Base-by-base conservation (phyloP, 2,113 vertebrate genomes). In the Speoplatyrhinus poulsoni region DNA sequence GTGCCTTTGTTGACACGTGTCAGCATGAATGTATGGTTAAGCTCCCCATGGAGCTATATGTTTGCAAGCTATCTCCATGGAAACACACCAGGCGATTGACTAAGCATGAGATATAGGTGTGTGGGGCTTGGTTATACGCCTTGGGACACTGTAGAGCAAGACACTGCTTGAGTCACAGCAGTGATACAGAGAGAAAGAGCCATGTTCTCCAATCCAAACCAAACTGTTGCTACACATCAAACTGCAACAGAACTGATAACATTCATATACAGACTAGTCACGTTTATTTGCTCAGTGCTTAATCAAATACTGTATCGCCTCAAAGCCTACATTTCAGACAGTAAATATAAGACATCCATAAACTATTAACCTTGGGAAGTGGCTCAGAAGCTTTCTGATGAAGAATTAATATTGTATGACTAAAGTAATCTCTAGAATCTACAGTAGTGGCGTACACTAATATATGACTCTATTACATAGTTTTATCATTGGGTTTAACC, bases 21-120 rank as follows among this genome's bases (percentile, higher is more conserved):
- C 26, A 16, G 36, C 15, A 7, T 12, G 9, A 26, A 58, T 49
- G 7, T 41, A 67, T 47, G 53, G 46, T 0, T 48, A 26, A 41
- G 53, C 60, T 78, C 87, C 85, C 84, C 60, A 46, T 47, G 75
- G 87, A 72, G 66, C 54, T 65, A 53, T 58, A 6, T 90, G 88
- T 90, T 90, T 90, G 83, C 77, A 66, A 67, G 73, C 74, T 69
- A 55, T 73, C 1, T 83, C 89, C 91, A 88, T 90, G 85, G 80
- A 79, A 84, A 81, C 77, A 58, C 68, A 46, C 74, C 81, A 77
- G 83, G 77, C 76, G 79, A 80, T 66, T 17, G 5, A 78, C 80
- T 63, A 66, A 65, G 49, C 77, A 15, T 47, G 53, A 80, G 82
- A 81, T 81, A 80, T 57, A 82, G 79, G 74, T 81, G 84, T 82